Evolutionary conservation across 2,797 vertebrate species (phyloP), one percentile per base, ranked within the genome.

Genomic region (Ceryle rudis): DNA sequence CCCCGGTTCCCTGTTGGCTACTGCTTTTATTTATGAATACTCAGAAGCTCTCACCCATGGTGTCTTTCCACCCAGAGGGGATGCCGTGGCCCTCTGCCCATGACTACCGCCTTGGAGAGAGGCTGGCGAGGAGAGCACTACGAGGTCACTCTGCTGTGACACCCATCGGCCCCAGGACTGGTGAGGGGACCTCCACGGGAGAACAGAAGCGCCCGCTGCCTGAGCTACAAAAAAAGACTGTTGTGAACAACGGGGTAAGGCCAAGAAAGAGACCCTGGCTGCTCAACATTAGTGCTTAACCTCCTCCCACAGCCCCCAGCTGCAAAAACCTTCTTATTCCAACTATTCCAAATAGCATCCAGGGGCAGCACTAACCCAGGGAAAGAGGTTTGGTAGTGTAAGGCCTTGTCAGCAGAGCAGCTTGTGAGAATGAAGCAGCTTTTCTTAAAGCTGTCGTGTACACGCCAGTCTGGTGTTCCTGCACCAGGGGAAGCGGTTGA

Each of bases 331-430:
- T 66, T 42, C 35, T 47, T 90, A 91, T 77, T 93, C 71, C 74
- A 89, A 67, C 42, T 86, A 33, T 70, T 55, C 60, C 65, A 80
- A 83, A 78, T 61, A 93, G 46, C 61, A 71, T 60, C 79, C 49
- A 37, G 75, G 67, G 17, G 28, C 85, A 91, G 79, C 93, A 78
- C 89, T 91, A 92, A 92, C 82, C 79, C 67, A 46, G 52, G 58
- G 47, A 87, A 89, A 85, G 47, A 89, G 46, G 39, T 62, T 91
- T 51, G 44, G 39, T 78, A 19, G 71, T 26, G 47, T 74, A 78
- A 89, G 44, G 22, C 37, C 70, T 93, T 72, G 81, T 62, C 70
- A 58, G n/a, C 11, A 71, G 75, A 88, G 37, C 61, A 72, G 44
- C 62, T 69, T 69, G n/a, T 29, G 41, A 49, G 20, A 37, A 16